A percentile compares a stretch with the other conserved stretches of the same genome.
phyloP scores from a whole-genome alignment of 2,888 invertebrate species.

The Chloromyia formosa region DNA sequence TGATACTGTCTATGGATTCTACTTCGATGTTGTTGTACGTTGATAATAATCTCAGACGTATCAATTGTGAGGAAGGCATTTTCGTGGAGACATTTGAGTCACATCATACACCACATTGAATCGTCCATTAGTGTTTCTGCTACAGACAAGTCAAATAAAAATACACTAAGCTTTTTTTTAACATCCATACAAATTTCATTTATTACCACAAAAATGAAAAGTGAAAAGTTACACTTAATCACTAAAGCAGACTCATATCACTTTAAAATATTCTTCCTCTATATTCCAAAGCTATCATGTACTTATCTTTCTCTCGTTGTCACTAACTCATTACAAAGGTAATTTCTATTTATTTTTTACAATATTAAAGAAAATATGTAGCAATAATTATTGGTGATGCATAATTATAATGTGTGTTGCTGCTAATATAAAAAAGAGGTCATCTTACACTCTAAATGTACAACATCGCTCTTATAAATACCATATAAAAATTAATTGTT shows the following conservation, averaged over 20 bases:
- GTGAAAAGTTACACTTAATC: conserved; percentile 28
- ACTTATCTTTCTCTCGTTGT: background rate
- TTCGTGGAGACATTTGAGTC: too few relatives aligned
- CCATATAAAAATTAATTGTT: conserved; percentile 25
- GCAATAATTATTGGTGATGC: conserved; percentile 13
- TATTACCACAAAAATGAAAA: conserved; percentile 33
- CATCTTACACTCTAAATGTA: conserved; percentile 22
- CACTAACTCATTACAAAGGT: conserved; percentile 21
- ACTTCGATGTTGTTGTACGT: too few relatives aligned
- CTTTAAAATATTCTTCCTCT: conserved; percentile 30
- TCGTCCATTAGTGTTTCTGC: too few relatives aligned
- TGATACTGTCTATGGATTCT: too few relatives aligned
- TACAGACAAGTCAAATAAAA: too few relatives aligned
- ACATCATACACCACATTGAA: too few relatives aligned
- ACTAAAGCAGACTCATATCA: conserved; percentile 37
- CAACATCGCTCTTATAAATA: conserved; percentile 27
- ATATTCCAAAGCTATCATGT: background rate
- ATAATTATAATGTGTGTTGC: conserved; percentile 21
- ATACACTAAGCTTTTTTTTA: conserved; percentile 4
- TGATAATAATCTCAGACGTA: too few relatives aligned
- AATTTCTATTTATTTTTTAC: conserved; percentile 11
- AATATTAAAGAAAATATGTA: conserved; percentile 16
- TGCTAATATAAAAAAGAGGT: conserved; percentile 14
- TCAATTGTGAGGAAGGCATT: too few relatives aligned
- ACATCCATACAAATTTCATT: conserved; percentile 40